Evolutionary conservation across 2,113 vertebrate genomes (phyloP), one percentile per base, ranked within the genome.

Genomic region (Erinaceus europaeus): DNA sequence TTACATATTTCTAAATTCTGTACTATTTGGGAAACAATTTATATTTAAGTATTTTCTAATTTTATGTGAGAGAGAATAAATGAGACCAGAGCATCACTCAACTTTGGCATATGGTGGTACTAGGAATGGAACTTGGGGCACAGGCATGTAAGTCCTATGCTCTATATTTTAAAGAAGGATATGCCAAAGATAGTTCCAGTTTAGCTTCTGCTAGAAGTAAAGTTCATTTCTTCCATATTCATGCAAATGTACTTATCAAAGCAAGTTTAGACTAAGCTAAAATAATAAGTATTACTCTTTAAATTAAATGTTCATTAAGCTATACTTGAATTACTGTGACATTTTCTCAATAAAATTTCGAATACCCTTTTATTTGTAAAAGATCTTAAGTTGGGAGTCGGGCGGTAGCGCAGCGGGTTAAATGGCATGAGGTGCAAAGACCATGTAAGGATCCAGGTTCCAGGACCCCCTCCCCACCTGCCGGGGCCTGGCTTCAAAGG

Each of bases 331-430:
- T 8, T 71, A 3, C 38, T 9, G 64, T 7, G 61, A 20, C 13
- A 55, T 72, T 89, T 75, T 84, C 64, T 61, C 38, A 50, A 20
- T 64, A 78, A 79, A 77, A 46, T 44, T 86, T 88, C n/a, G n/a
- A 86, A 25, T 67, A 44, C 46, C 44, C 38, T 88, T 86, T 59
- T 2, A 68, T 34, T 83, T 64, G 5, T 38, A 61, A 88, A 86
- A 32, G 36, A 42, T 55, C 13, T 34, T 21, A 87, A 48, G 18
- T 81, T n/a, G n/a, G n/a, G n/a, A n/a, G n/a, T n/a, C n/a, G n/a
- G n/a, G n/a, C n/a, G n/a, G n/a, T n/a, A n/a, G n/a, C n/a, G n/a
- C n/a, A n/a, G n/a, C n/a, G n/a, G n/a, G n/a, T n/a, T n/a, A n/a
- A n/a, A n/a, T n/a, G n/a, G n/a, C n/a, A n/a, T n/a, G n/a, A n/a